phyloP scores from a whole-genome alignment of 2,113 vertebrate species.

The Clupea harengus region DNA sequence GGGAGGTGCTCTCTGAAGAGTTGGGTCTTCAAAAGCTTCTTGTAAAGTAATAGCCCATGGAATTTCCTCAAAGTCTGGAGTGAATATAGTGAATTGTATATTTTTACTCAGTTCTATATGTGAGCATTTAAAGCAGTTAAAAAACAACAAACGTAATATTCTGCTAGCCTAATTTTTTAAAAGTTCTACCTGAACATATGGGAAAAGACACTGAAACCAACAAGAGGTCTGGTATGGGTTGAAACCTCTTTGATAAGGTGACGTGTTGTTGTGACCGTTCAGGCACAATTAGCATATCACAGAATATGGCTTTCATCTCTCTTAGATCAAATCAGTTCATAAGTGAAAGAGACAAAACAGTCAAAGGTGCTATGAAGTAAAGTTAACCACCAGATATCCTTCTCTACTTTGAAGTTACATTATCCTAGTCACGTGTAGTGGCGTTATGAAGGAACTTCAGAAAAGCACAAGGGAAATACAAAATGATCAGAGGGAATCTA shows the following conservation, averaged over 20 bases:
- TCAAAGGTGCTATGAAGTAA: not conserved
- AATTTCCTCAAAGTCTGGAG: too few species aligned
- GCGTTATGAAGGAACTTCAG: not conserved
- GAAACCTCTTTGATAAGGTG: not conserved
- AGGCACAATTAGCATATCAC: not conserved
- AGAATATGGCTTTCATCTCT: conserved; percentile 3
- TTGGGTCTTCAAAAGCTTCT: too few species aligned
- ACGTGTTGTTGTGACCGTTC: not conserved
- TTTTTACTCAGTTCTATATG: too few species aligned
- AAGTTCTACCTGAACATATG: not conserved
- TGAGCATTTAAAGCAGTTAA: too few species aligned
- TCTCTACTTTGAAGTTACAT: not conserved
- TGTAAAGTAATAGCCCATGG: too few species aligned
- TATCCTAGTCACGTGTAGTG: not conserved
- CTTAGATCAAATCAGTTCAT: not conserved
- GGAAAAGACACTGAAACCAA: not conserved
- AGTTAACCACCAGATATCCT: not conserved
- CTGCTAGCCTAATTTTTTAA: too few species aligned
- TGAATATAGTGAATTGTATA: too few species aligned
- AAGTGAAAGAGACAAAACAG: not conserved
- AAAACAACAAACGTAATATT: not conserved
- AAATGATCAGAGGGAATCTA: not conserved
- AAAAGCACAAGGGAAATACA: not conserved
- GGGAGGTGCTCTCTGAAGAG: too few species aligned
- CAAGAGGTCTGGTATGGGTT: not conserved